Base-by-base conservation (phyloP, 1,140 invertebrate genomes). In the Drosophila lacertosa region DNA sequence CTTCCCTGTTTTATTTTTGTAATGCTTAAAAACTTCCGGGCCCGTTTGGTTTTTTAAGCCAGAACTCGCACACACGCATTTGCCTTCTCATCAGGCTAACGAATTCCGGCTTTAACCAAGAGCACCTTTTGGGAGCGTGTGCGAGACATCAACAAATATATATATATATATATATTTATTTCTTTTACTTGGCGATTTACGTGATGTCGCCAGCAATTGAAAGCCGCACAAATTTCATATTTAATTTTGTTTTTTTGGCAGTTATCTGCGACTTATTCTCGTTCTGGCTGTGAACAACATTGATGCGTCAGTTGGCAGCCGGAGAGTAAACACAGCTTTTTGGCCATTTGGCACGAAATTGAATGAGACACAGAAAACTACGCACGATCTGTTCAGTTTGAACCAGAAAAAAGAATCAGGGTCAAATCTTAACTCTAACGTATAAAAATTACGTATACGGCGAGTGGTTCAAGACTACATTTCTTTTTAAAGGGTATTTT, bases 1-100 rank as follows among this genome's bases (percentile, higher is more conserved):
- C 68, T 84, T 84, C 80, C 80, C 68, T 26, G 81, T 86, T 86
- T 69, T 81, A 84, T 84, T 84, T 84, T 80, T 32, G 76, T 71
- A 45, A 73, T n/a, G 24, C 39, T 20, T 22, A 16, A 45, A 45
- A 44, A n/a, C 40, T 82, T 82, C 79, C 78, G 74, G 79, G 74
- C 20, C n/a, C 39, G 63, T 50, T 68, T 42, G 40, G n/a, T n/a
- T n/a, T 16, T 40, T 72, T 59, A 65, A 55, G 55, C 35, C 9
- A 44, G 18, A 44, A 20, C 10, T 42, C 7, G 16, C 40, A 42
- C 4, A 42, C 4, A 20, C 40, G 16, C 40, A 11, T 10, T 18
- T 20, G 2, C 16, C 47, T 62, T 18, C 45, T 33, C 59, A 50
- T 40, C 71, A 72, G 26, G 33, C 58, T 65, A 65, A 64, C 40